Evolutionary conservation across 1,140 invertebrate species (phyloP).

Genomic region (Thalassaphorura encarpata): DNA sequence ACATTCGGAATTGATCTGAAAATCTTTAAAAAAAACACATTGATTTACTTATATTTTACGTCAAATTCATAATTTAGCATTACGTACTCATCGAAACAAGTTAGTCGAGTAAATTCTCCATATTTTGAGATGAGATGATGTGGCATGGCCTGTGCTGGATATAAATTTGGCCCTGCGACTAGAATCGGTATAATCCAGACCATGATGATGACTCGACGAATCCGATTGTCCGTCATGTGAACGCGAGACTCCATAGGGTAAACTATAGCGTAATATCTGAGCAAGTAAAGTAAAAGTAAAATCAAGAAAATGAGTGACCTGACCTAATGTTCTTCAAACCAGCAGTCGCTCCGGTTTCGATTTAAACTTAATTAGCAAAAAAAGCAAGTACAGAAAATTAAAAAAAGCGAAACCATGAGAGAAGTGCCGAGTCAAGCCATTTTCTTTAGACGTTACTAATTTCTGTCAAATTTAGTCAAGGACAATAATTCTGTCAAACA

Average conservation of each 20-base stretch:
- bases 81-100: slow-evolving; percentile 38
- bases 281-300: too few species aligned
- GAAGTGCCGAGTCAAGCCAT: too few species aligned
- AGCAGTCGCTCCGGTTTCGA: too few species aligned
- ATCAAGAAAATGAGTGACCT: too few species aligned
- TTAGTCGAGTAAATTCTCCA: slow-evolving; percentile 38
- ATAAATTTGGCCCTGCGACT: slow-evolving; percentile 39
- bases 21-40: slow-evolving; percentile 23
- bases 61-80: not conserved
- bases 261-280: slow-evolving; percentile 44
- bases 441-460: too few species aligned
- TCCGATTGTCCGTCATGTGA: slow-evolving; percentile 37
- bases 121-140: slow-evolving; percentile 36
- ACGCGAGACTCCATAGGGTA: slow-evolving; percentile 42
- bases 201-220: slow-evolving; percentile 37
- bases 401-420: too few species aligned
- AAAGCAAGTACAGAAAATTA: too few species aligned
- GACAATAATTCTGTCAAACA: too few species aligned
- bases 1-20: slow-evolving; percentile 35
- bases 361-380: too few species aligned
- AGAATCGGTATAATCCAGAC: slow-evolving; percentile 40
- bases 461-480: too few species aligned
- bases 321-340: too few species aligned
- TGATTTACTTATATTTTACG: not conserved
- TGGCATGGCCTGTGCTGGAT: slow-evolving; percentile 28